Conservation (phyloP, 2,888 invertebrate genomes). For the Eumacrocentrus americanus region DNA sequence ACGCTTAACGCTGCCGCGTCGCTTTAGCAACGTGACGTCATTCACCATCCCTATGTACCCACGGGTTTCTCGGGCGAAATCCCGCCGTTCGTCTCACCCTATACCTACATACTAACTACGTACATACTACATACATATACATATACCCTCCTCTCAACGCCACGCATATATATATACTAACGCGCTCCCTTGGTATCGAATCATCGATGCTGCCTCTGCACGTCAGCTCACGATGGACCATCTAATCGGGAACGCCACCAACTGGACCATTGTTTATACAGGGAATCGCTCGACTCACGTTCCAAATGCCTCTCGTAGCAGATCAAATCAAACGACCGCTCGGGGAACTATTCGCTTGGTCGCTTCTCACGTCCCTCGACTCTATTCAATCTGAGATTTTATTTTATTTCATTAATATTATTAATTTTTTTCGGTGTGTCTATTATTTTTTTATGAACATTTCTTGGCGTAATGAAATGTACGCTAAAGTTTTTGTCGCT, state of each 20-base stretch:
- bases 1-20: conserved; percentile 59
- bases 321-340: conserved; percentile 17
- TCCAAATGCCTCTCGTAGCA: conserved; percentile 2
- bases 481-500: not conserved
- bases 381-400: not conserved
- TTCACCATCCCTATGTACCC: conserved; percentile 41
- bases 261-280: conserved; percentile 9
- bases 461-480: not conserved
- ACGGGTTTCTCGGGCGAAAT: conserved; percentile 26
- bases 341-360: conserved; percentile 3
- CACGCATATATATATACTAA: conserved; percentile 20
- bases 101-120: too few relatives aligned
- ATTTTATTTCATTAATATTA: not conserved
- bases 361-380: not conserved
- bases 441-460: too few relatives aligned
- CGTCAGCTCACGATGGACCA: conserved; percentile 18
- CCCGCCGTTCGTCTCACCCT: conserved; percentile 3
- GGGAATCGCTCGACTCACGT: not conserved
- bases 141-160: not conserved
- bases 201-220: conserved; percentile 27
- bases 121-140: too few relatives aligned
- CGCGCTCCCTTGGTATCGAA: conserved; percentile 23
- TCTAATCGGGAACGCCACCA: conserved; percentile 19
- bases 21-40: conserved; percentile 63
- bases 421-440: not conserved